A percentile compares a stretch with the other conserved stretches of the same genome.
These are phyloP conservation scores for Hormaphis cornu DNA, from an alignment of 1,140 invertebrate genomes.

Conservation along the genomic window DNA sequence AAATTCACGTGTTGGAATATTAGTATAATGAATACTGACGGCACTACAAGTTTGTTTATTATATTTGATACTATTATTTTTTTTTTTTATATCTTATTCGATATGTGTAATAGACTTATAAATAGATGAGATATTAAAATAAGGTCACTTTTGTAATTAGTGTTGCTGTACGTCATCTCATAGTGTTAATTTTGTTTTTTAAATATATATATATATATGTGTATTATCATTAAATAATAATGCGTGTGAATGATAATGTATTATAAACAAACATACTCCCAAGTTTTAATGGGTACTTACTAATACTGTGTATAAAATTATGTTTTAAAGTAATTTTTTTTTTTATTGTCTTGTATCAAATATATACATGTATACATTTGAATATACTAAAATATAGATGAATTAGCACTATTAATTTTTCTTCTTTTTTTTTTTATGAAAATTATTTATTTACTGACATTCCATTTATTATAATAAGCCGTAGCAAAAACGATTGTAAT, in stretches of 20 bases:
- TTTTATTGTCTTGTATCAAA: slow-evolving; percentile 14
- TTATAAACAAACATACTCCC: slow-evolving; percentile 8
- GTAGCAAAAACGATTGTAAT: not conserved
- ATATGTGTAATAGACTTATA: slow-evolving; percentile 7
- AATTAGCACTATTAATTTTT: slow-evolving; percentile 14
- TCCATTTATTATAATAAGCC: not conserved
- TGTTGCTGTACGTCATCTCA: not conserved
- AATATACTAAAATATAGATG: slow-evolving; percentile 16
- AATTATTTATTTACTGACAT: not conserved
- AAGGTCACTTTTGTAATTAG: not conserved
- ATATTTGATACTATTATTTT: too few relatives aligned
- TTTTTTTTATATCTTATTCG: not conserved
- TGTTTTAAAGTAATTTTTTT: not conserved
- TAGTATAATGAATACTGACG: not conserved
- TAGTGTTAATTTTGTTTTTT: too few relatives aligned
- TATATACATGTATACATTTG: not conserved
- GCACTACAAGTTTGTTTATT: slow-evolving; percentile 2
- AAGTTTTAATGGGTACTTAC: slow-evolving; percentile 22
- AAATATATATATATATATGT: not conserved
- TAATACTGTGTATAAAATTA: slow-evolving; percentile 13
- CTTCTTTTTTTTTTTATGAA: not conserved
- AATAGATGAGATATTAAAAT: not conserved
- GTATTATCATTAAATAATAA: slow-evolving; percentile 12
- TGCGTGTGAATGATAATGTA: not conserved
- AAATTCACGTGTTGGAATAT: not conserved